Evolutionary conservation across 2,113 vertebrate genomes (phyloP), one percentile per base, ranked within the genome.

Genomic region (Pygoscelis adeliae): DNA sequence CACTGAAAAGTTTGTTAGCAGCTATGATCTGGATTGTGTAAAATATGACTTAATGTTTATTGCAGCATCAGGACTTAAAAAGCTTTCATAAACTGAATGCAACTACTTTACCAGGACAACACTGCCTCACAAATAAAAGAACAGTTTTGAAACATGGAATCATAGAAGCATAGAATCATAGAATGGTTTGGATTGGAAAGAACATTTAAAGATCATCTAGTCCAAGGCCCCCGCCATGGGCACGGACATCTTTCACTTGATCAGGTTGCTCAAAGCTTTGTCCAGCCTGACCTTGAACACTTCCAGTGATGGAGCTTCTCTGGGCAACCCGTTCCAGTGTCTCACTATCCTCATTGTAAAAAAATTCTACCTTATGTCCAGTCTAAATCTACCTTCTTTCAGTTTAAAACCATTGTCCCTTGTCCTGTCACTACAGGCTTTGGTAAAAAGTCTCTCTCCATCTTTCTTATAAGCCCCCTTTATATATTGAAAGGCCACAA

Each of bases 181-280:
- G 36, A 50, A 72, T n/a, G 11, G 15, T 42, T 84, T 63, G n/a
- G 5, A 10, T 50, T n/a, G 11, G 25, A 58, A 81, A 16, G 6
- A 34, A 42, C 4, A 0, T 42, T 74, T n/a, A 61, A 67, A 63
- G 9, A 13, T 27, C 32, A 53, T 15, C 16, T 42, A 65, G 30
- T 49, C 14, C 30, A 47, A 16, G 2, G 2, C 3, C 13, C 8
- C 29, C 10, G 1, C 7, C 59, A n/a, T 26, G 16, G 13, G 5
- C 20, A 52, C 0, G 2, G 44, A 13, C 19, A 36, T 3, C 18
- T 85, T 72, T 34, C 32, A 36, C 21, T 78, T 36, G 42, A 55
- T 22, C 47, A 55, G 25, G 10, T 29, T 49, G 16, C 42, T 70
- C 40, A 55, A 61, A 83, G 5, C 11, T 26, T 4, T 2, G 0